Evolutionary conservation across 2,888 invertebrate species (phyloP).

Genomic region (Linnaemya vulpina): DNA sequence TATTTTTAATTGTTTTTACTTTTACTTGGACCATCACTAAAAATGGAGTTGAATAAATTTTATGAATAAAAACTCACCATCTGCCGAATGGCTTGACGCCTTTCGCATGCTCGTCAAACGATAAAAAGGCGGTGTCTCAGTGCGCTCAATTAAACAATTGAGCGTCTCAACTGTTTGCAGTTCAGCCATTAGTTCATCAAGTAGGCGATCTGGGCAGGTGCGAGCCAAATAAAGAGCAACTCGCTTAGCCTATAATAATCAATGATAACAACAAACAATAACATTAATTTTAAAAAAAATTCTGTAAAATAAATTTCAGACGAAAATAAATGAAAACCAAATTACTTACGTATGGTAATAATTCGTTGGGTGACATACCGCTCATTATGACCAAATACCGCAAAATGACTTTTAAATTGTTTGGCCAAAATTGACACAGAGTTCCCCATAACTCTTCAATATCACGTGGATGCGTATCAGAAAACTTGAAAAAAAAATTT

Average conservation of each 20-base stretch:
- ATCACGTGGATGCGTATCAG: slow-evolving; percentile 97
- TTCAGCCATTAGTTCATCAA: slow-evolving; percentile 99
- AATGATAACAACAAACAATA: slow-evolving; percentile 1
- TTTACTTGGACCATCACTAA: too few species aligned
- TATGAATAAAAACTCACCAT: slow-evolving; percentile 81
- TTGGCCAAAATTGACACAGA: slow-evolving; percentile 97
- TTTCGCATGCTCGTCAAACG: slow-evolving; percentile 95
- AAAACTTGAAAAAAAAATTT: slow-evolving; percentile 87
- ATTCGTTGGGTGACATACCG: slow-evolving; percentile 97
- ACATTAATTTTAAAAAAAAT: background rate
- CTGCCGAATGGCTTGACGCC: slow-evolving; percentile 91
- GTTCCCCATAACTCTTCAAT: slow-evolving; percentile 98
- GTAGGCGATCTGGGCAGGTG: slow-evolving; percentile 94
- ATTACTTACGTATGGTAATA: slow-evolving; percentile 93
- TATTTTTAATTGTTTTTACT: too few species aligned
- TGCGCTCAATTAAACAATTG: slow-evolving; percentile 97
- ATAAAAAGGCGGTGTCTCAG: slow-evolving; percentile 99
- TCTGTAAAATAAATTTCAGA: background rate
- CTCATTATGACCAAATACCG: slow-evolving; percentile 98
- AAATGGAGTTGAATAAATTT: background rate
- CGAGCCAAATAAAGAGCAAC: slow-evolving; percentile 96
- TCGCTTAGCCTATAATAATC: slow-evolving; percentile 90
- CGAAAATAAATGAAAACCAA: background rate
- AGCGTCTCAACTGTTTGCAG: slow-evolving; percentile 98
- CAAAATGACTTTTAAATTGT: slow-evolving; percentile 97